Percentiles rank a stretch among this genome's conserved stretches.
These are phyloP conservation scores for Erpobdella octoculata DNA, from an alignment of 2,888 invertebrate species.

Conservation along the genomic window DNA sequence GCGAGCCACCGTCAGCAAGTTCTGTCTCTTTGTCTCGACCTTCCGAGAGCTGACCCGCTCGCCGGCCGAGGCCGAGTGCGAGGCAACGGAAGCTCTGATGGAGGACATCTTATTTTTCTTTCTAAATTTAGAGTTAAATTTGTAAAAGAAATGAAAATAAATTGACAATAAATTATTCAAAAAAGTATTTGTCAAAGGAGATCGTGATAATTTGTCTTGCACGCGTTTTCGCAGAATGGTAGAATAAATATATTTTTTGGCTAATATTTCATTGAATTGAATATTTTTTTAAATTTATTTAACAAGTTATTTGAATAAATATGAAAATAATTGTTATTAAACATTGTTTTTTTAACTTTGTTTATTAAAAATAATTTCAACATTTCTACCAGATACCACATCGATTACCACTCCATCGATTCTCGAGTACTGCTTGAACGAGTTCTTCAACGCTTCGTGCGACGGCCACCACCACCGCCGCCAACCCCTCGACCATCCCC, in stretches of 20 bases:
- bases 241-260: neutral
- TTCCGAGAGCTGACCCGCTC: too few relatives aligned
- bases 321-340: neutral
- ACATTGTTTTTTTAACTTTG: neutral
- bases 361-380: neutral
- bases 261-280: neutral
- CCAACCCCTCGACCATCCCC: too few relatives aligned
- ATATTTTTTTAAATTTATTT: neutral
- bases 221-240: neutral
- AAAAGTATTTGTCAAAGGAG: too few relatives aligned
- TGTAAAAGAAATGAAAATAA: too few relatives aligned
- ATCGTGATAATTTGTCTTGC: too few relatives aligned
- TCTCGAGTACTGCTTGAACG: conserved; percentile 14
- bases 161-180: too few relatives aligned
- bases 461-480: neutral
- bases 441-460: conserved; percentile 24
- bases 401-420: neutral
- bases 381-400: neutral
- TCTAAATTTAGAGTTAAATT: too few relatives aligned
- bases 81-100: too few relatives aligned
- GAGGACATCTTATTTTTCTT: too few relatives aligned
- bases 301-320: neutral
- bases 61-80: too few relatives aligned
- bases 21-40: too few relatives aligned
- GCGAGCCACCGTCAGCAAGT: too few relatives aligned